These are phyloP conservation scores for Mormyrops boulengeri DNA, from an alignment of 2,797 vertebrate species.

Conservation along the genomic window DNA sequence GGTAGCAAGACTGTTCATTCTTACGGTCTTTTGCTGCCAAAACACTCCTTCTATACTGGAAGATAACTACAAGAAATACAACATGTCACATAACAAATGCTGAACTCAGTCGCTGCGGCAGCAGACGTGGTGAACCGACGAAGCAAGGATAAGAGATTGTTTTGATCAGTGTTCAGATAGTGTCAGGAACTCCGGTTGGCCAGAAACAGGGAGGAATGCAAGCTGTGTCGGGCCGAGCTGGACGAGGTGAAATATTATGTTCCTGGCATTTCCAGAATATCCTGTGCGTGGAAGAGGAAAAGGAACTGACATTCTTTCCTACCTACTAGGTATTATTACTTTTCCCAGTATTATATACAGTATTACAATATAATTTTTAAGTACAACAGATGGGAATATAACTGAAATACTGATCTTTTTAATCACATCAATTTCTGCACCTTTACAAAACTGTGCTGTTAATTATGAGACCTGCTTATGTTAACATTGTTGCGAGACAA, in stretches of 20 bases:
- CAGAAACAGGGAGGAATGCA: neutral
- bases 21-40: neutral
- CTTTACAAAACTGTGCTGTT: neutral
- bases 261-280: neutral
- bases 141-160: neutral
- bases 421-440: neutral
- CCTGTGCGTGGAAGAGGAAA: neutral
- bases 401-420: neutral
- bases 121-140: neutral
- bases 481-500: neutral
- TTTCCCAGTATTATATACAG: neutral
- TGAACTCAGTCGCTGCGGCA: neutral
- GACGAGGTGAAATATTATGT: neutral
- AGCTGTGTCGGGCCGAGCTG: neutral
- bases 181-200: neutral
- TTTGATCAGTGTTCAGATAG: neutral
- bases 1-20: neutral
- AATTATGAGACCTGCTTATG: neutral
- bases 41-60: neutral
- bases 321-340: neutral
- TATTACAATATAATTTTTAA: neutral
- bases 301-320: constrained; percentile 1
- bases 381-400: neutral
- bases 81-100: neutral
- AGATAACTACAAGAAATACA: neutral